Conservation (phyloP, 2,888 invertebrate genomes). For the Latrodectus hesperus region DNA sequence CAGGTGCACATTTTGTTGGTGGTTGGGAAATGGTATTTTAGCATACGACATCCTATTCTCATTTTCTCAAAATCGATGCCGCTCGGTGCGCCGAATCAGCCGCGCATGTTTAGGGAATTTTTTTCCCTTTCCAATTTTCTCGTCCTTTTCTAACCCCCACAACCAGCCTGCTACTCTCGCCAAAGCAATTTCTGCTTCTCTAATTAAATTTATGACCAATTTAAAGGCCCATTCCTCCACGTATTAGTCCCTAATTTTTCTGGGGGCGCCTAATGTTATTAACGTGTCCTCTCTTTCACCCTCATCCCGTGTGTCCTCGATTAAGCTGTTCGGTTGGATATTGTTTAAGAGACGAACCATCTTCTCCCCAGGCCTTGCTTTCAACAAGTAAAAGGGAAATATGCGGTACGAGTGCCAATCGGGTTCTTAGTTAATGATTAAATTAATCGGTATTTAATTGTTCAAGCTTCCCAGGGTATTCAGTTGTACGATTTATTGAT, state of each 20-base stretch:
- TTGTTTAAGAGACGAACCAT: conserved; percentile 30
- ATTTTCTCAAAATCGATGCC: conserved; percentile 38
- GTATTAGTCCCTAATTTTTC: conserved; percentile 54
- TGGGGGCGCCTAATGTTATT: conserved; percentile 33
- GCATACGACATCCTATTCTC: conserved; percentile 21
- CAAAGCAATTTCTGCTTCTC: conserved; percentile 54
- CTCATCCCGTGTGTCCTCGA: not conserved
- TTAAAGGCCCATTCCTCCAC: conserved; percentile 45
- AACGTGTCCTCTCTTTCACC: not conserved
- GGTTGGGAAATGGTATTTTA: not conserved
- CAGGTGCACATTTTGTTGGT: not conserved
- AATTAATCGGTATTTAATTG: conserved; percentile 41
- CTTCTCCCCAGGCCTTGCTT: conserved; percentile 1
- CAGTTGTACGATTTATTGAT: conserved; percentile 7
- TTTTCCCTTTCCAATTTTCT: conserved; percentile 14
- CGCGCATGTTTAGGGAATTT: conserved; percentile 33
- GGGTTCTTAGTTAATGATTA: conserved; percentile 7
- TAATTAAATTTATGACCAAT: conserved; percentile 59
- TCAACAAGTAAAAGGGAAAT: conserved; percentile 34
- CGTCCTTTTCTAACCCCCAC: not conserved
- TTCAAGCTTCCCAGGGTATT: not conserved
- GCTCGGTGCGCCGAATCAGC: conserved; percentile 1
- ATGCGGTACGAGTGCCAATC: not conserved
- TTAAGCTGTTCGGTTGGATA: conserved; percentile 39
- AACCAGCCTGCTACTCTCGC: conserved; percentile 23